Percentiles rank a stretch among this genome's conserved stretches.
phyloP scores from a whole-genome alignment of 2,113 vertebrate species.

The Xiphorhynchus elegans region DNA sequence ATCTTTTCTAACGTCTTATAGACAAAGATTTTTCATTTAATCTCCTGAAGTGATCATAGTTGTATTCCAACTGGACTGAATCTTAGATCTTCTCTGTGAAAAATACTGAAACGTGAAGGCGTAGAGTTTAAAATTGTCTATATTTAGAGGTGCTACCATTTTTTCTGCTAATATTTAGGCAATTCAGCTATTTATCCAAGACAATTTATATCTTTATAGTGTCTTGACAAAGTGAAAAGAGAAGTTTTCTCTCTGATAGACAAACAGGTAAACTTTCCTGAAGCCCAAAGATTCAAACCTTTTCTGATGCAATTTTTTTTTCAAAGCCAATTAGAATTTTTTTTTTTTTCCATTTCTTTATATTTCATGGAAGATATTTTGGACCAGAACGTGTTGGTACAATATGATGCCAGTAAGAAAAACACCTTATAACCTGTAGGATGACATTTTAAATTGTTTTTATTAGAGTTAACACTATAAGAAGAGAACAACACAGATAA shows the following conservation, averaged over 20 bases:
- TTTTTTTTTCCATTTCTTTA: background rate
- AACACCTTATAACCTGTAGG: background rate
- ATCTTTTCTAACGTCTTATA: background rate
- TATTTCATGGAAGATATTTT: background rate
- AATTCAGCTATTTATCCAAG: background rate
- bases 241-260: background rate
- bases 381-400: background rate
- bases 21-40: background rate
- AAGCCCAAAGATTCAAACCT: background rate
- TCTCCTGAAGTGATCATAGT: background rate
- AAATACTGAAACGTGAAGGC: background rate
- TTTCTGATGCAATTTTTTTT: background rate
- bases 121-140: background rate
- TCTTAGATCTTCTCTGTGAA: background rate
- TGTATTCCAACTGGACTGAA: background rate
- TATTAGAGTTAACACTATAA: background rate
- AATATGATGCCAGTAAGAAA: background rate
- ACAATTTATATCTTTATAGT: accelerated
- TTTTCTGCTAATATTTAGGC: background rate
- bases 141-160: accelerated
- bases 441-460: background rate
- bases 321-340: background rate
- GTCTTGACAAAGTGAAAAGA: background rate
- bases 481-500: background rate
- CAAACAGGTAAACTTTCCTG: background rate